Evolutionary conservation across 2,888 invertebrate genomes (phyloP), one percentile per base, ranked within the genome.

Genomic region (Halictus ligatus): DNA sequence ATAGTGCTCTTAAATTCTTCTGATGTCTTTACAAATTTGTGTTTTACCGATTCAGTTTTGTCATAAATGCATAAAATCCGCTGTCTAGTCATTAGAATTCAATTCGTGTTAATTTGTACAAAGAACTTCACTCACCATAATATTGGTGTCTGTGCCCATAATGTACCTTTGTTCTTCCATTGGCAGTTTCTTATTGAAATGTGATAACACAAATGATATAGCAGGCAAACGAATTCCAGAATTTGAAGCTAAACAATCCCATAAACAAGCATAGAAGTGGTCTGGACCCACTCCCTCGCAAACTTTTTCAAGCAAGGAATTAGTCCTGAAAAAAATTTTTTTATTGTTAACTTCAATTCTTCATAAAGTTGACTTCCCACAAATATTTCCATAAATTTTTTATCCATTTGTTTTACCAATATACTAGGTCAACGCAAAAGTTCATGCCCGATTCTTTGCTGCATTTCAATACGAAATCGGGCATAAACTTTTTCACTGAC

Each of bases 261-360:
- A 99, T 71, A 99, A 96, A 93, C 98, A 98, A 1, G 98, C 97
- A 95, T 98, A 98, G 95, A 98, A 99, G 94, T 97, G 97, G 81
- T 96, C 96, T 0, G 97, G 96, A 78, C 97, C 98, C 18, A 98
- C 98, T 60, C 97, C 97, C 77, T 97, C 96, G 93, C 97, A 97
- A 13, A 98, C 97, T 92, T 97, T 96, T 92, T 97, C 97, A 86
- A 98, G 93, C 80, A 98, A 95, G 64, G 95, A 95, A 92, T 96
- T 97, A 1, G 97, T 97, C 91, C 97, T 97, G 89, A 4, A 94
- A 94, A 91, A 86, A 87, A 81, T 79, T 71, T 29, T 29, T 64
- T 12, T 0, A 50, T 48, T 1, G 4, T 64, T 15, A 15, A 6
- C 6, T 15, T 64, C 6, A 1, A 7, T 15, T 35, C 6, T n/a